Conservation (phyloP, 2,888 invertebrate genomes). For the Blastobasis lacticolella region DNA sequence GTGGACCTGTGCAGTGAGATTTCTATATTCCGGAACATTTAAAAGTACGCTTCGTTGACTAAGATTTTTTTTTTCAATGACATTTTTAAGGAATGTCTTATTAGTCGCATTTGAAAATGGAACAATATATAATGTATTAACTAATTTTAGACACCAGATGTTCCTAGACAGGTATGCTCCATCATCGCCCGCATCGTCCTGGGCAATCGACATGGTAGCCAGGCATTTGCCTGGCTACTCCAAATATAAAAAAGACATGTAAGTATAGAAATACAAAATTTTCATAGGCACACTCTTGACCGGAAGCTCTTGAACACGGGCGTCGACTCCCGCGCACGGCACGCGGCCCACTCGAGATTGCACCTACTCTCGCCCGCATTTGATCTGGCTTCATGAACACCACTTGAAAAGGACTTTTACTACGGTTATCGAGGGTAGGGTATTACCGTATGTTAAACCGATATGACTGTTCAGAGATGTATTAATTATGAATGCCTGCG, state of each 20-base stretch:
- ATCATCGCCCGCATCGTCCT: too few relatives aligned
- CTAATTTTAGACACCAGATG: too few relatives aligned
- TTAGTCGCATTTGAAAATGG: not conserved
- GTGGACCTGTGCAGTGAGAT: too few relatives aligned
- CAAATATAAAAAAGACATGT: conserved; percentile 5
- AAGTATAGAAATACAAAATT: conserved; percentile 13
- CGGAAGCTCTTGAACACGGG: conserved; percentile 51
- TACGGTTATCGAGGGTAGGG: not conserved
- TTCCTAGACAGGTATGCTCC: too few relatives aligned
- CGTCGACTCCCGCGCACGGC: conserved; percentile 16
- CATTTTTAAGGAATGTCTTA: not conserved
- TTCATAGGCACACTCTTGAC: conserved; percentile 25
- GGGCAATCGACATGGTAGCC: too few relatives aligned
- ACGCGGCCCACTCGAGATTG: conserved; percentile 51
- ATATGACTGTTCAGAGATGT: not conserved
- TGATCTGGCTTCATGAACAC: conserved; percentile 57
- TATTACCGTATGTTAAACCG: too few relatives aligned
- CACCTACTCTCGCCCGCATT: conserved; percentile 52
- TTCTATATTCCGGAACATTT: too few relatives aligned
- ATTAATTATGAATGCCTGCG: not conserved
- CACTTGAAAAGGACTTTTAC: conserved; percentile 14
- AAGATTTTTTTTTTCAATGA: too few relatives aligned
- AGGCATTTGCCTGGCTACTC: too few relatives aligned
- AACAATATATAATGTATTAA: too few relatives aligned
- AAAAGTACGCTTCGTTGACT: too few relatives aligned